Percentiles rank a stretch among this genome's conserved stretches.
These are phyloP conservation scores for Melieria picta DNA, from an alignment of 2,888 invertebrate species.

Conservation along the genomic window DNA sequence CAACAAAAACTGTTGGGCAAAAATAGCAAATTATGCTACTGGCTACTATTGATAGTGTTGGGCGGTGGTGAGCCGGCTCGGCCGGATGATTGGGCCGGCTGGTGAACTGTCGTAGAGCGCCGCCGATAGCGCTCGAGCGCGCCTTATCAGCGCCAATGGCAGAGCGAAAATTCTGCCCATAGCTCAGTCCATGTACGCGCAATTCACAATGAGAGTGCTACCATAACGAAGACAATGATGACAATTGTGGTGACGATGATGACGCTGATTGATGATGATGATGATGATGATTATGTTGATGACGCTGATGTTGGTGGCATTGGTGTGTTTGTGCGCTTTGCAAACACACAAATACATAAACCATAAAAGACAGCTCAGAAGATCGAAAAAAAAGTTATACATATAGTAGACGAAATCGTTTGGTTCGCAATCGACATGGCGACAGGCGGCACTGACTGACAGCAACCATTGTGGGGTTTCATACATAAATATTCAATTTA, in stretches of 20 bases:
- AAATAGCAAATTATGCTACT: conserved; percentile 23
- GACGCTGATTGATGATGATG: too few species aligned
- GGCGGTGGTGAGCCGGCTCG: background rate
- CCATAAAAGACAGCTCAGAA: too few species aligned
- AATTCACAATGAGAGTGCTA: background rate
- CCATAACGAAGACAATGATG: too few species aligned
- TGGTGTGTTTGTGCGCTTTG: too few species aligned
- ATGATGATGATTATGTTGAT: too few species aligned
- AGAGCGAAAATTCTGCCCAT: background rate
- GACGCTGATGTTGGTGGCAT: too few species aligned
- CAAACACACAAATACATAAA: too few species aligned
- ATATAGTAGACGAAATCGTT: too few species aligned
- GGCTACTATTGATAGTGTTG: background rate
- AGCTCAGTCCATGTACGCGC: background rate
- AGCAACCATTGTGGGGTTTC: background rate
- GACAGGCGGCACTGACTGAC: too few species aligned
- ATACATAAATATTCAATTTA: background rate
- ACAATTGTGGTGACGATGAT: too few species aligned
- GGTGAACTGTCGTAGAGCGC: background rate
- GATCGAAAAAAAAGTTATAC: too few species aligned
- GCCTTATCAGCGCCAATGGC: conserved; percentile 17
- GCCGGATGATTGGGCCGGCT: background rate
- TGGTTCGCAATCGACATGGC: too few species aligned
- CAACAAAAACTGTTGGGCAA: conserved; percentile 5
- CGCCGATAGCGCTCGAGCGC: background rate